These are phyloP conservation scores for Dissostichus mawsoni DNA, from an alignment of 2,113 vertebrate genomes.

Conservation along the genomic window DNA sequence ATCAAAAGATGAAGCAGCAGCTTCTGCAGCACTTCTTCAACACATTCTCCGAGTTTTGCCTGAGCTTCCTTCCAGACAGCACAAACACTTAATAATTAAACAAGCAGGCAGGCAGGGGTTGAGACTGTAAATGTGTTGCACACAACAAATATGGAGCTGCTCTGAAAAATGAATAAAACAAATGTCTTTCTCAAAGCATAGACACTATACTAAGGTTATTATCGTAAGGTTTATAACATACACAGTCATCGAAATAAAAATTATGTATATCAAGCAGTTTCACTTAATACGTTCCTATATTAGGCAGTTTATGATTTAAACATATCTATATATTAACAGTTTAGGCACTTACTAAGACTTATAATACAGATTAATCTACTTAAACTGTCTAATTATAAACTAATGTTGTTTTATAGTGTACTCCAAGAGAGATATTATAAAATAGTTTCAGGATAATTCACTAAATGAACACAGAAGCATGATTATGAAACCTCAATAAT, in stretches of 20 bases:
- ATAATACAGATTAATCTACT: not conserved
- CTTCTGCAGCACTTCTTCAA: conserved; percentile 1
- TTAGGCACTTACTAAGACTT: not conserved
- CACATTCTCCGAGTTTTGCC: conserved; percentile 12
- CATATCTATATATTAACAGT: not conserved
- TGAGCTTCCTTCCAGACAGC: conserved; percentile 31
- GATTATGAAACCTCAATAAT: not conserved
- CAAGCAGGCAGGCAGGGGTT: conserved; percentile 31
- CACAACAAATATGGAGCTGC: not conserved
- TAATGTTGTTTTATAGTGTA: not conserved
- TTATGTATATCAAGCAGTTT: not conserved
- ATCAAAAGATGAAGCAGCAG: conserved; percentile 1
- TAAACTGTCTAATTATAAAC: not conserved
- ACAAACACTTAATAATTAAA: conserved; percentile 47
- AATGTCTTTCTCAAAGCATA: not conserved
- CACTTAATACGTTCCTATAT: not conserved
- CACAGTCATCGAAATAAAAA: not conserved
- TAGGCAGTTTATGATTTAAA: not conserved
- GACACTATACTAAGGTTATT: not conserved
- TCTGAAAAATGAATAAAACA: not conserved
- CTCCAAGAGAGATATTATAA: not conserved
- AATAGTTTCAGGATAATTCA: not conserved
- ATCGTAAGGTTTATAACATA: too few relatives aligned
- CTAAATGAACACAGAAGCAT: not conserved
- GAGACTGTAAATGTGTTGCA: not conserved